Evolutionary conservation across 1,140 invertebrate genomes (phyloP), one percentile per base, ranked within the genome.

Genomic region (Drosophila repleta): DNA sequence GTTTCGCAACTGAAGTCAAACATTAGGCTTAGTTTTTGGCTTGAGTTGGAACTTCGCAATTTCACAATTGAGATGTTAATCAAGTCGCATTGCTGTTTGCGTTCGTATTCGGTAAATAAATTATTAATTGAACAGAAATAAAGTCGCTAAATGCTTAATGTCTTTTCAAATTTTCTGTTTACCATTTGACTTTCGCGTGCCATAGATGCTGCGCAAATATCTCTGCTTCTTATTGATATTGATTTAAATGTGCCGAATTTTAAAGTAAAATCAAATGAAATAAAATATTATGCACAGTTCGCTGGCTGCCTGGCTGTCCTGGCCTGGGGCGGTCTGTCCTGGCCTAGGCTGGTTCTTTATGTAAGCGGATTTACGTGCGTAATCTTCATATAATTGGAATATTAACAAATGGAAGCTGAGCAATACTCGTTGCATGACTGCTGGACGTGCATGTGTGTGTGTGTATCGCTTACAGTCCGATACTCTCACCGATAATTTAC

Each of bases 231-330:
- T 46, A 13, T n/a, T 21, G 17, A 43, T 17, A 43, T 43, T 7
- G 39, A 43, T 0, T 35, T 35, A 35, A 35, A 35, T 35, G 11
- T 35, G 11, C 10, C 15, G 5, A 17, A 41, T 41, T 32, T 32
- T 32, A 29, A 11, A 17, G 17, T 10, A 5, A 52, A 15, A 18
- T 17, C 18, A 57, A 41, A 24, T 51, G 41, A 74, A 63, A 13
- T 35, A 41, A 74, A 63, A 10, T 35, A 29, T 17, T 49, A 35
- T 51, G 37, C 21, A 29, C 35, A 60, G 46, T 48, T 41, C 51
- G 69, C 32, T 29, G 26, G 3, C 26, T 29, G 32, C 0, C 32
- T 1, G 8, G 1, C 32, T 35, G 29, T 6, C 1, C 29, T 32
- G 29, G 8, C 1, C 29, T 26, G 24, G 3, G 3, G 5, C 6